phyloP scores from a whole-genome alignment of 2,888 invertebrate species.

The Leucania comma region DNA sequence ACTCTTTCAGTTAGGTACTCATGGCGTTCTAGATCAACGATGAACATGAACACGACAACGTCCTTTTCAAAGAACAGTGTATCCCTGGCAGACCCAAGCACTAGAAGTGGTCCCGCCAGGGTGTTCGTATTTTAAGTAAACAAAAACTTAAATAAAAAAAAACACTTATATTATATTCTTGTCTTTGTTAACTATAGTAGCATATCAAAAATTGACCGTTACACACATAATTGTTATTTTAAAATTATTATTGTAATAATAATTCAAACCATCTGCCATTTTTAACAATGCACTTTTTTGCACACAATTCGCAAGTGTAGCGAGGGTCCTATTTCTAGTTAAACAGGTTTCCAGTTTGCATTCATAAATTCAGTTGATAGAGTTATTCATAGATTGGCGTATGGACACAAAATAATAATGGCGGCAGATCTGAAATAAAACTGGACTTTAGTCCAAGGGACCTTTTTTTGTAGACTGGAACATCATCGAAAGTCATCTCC shows the following conservation, averaged over 20 bases:
- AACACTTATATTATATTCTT: no score
- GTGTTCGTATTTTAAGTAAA: no score
- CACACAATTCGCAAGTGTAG: conserved; percentile 77
- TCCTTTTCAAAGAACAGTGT: no score
- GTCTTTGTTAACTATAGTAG: background rate
- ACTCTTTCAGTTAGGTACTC: no score
- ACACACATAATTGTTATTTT: conserved; percentile 62
- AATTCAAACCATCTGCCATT: conserved; percentile 81
- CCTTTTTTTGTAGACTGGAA: no score
- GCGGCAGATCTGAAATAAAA: background rate
- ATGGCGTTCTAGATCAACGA: no score
- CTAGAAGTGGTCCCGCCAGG: no score
- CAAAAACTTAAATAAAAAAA: no score
- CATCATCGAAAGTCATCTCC: no score
- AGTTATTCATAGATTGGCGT: conserved; percentile 32
- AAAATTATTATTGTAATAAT: conserved; percentile 70
- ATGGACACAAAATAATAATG: conserved; percentile 1
- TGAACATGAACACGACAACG: no score
- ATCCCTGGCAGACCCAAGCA: no score
- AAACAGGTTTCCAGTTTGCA: conserved; percentile 81
- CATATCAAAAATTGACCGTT: conserved; percentile 68
- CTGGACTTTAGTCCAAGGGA: background rate
- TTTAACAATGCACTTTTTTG: conserved; percentile 82
- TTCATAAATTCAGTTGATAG: conserved; percentile 70
- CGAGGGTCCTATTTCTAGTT: conserved; percentile 71